Evolutionary conservation across 2,888 invertebrate genomes (phyloP).

Genomic region (Neocrepidodera transversa): DNA sequence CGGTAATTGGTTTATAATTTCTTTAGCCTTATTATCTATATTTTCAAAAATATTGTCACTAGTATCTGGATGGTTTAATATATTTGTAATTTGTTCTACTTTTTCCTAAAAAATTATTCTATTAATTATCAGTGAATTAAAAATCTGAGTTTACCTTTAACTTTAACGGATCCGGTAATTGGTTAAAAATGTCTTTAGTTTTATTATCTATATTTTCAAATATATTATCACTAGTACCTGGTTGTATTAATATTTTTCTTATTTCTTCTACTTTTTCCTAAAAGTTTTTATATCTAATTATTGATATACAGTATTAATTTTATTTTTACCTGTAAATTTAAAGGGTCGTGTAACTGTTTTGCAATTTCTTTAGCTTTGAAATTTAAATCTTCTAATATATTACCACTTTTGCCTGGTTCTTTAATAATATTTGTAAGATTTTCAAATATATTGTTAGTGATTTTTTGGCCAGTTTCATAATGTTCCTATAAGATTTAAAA

Average conservation of each 20-base stretch:
- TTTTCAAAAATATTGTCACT: conserved; percentile 3
- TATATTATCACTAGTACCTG: background rate
- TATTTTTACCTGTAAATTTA: conserved; percentile 8
- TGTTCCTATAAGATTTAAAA: too few species aligned
- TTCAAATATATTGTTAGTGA: too few species aligned
- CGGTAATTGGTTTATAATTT: background rate
- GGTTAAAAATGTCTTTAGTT: background rate
- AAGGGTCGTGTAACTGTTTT: conserved; percentile 1
- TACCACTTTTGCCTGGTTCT: background rate
- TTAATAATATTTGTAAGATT: background rate
- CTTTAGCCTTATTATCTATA: background rate
- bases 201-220: background rate
- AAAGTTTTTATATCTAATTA: background rate
- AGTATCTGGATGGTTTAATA: background rate
- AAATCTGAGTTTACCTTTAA: background rate
- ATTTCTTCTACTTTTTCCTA: conserved; percentile 1
- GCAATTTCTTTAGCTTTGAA: background rate
- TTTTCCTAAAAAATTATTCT: background rate
- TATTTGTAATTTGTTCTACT: background rate
- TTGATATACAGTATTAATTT: background rate
- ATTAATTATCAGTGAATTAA: background rate
- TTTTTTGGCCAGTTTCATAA: too few species aligned
- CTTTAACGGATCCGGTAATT: conserved; percentile 6
- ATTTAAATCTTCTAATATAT: conserved; percentile 1
- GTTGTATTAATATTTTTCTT: background rate